These are phyloP conservation scores for Neria commutata DNA, from an alignment of 2,888 invertebrate species.

Conservation along the genomic window DNA sequence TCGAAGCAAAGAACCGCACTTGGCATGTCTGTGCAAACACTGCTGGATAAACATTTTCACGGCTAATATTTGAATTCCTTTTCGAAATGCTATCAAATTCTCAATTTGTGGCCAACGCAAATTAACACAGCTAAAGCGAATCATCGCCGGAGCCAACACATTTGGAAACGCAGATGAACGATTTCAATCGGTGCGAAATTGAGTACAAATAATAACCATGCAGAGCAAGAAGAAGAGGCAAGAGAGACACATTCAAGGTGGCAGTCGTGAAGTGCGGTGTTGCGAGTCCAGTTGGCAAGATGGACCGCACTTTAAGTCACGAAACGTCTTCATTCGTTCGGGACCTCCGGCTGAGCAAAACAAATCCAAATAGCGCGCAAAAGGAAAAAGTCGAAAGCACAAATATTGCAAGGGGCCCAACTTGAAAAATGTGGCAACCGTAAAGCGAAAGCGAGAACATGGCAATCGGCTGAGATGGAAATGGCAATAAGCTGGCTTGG, in stretches of 20 bases:
- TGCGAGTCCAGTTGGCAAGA: constrained; percentile 26
- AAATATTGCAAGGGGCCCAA: too few relatives aligned
- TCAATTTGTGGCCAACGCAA: background rate
- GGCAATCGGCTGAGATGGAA: too few relatives aligned
- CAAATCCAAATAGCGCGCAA: background rate
- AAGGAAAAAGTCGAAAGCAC: too few relatives aligned
- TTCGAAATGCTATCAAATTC: too few relatives aligned
- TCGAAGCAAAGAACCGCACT: too few relatives aligned
- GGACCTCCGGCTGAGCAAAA: constrained; percentile 48
- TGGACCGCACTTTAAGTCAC: constrained; percentile 48
- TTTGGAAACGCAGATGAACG: constrained; percentile 38
- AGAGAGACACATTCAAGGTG: background rate
- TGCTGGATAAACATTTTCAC: too few relatives aligned
- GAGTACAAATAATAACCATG: constrained; percentile 55
- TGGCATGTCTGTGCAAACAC: too few relatives aligned
- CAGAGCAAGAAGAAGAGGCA: constrained; percentile 24
- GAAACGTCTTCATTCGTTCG: constrained; percentile 59
- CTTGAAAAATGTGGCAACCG: too few relatives aligned
- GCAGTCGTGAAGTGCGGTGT: background rate
- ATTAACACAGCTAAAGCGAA: constrained; percentile 3
- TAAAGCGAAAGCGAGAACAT: too few relatives aligned
- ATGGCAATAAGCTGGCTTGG: background rate
- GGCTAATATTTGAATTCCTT: too few relatives aligned
- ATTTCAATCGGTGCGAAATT: constrained; percentile 52
- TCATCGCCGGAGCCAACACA: constrained; percentile 1